Conservation (phyloP, 2,888 invertebrate genomes). For the Poecilobothrus nobilitatus region DNA sequence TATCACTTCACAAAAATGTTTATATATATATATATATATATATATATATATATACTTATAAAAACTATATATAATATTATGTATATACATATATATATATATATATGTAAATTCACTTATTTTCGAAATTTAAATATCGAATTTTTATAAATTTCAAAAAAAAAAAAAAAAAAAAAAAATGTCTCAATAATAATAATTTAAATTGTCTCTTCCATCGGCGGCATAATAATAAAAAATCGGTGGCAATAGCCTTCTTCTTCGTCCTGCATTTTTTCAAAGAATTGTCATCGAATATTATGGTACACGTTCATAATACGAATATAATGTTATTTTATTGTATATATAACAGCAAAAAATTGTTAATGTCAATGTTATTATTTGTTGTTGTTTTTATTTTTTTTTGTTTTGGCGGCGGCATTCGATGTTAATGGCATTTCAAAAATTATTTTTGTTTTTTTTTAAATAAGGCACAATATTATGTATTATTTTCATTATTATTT, state of each 20-base stretch:
- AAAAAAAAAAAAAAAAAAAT: no score
- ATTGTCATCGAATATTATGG: not conserved
- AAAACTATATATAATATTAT: no score
- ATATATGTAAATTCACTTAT: not conserved
- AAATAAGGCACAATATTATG: no score
- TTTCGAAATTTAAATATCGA: no score
- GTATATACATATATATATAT: not conserved
- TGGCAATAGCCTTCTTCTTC: not conserved
- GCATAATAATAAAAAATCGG: not conserved
- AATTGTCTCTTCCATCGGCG: not conserved
- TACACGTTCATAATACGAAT: not conserved
- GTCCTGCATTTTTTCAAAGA: not conserved
- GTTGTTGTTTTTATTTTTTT: not conserved
- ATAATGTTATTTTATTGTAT: not conserved
- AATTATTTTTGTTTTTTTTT: not conserved
- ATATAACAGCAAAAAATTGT: no score
- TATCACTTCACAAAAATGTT: no score
- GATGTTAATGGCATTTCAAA: not conserved
- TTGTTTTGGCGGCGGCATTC: not conserved
- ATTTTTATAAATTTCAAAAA: no score
- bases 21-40: not conserved
- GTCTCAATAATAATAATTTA: not conserved
- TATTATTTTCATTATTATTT: no score
- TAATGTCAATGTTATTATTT: no score
- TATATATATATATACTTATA: not conserved